phyloP scores from a whole-genome alignment of 2,797 vertebrate species.

The Sternarchorhynchus goeldii region DNA sequence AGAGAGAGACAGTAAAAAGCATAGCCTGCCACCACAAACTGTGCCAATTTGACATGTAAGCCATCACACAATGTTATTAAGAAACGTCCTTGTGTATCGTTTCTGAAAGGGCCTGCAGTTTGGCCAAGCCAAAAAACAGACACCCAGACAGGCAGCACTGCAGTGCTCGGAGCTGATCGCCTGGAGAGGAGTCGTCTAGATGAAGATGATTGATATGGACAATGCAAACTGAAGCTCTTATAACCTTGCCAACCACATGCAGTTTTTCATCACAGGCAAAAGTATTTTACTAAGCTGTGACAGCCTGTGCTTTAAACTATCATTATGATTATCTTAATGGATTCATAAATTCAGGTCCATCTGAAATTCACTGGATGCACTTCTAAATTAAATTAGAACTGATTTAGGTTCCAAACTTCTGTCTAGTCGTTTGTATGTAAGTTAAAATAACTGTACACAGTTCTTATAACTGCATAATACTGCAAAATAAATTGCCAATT shows the following conservation, averaged over 20 bases:
- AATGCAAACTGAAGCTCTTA: neutral
- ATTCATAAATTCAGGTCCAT: neutral
- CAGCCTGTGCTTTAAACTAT: too few species aligned
- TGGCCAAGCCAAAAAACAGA: conserved; percentile 25
- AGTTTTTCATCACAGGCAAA: neutral
- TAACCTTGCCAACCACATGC: neutral
- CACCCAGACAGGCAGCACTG: neutral
- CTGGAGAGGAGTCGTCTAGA: neutral
- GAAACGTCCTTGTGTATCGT: conserved; percentile 26
- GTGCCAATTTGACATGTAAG: neutral
- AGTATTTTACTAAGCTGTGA: neutral
- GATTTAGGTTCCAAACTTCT: neutral
- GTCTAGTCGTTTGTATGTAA: neutral
- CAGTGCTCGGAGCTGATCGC: neutral
- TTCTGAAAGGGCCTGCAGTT: conserved; percentile 18
- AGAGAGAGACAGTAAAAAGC: neutral
- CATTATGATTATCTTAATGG: neutral
- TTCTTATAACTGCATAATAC: too few species aligned
- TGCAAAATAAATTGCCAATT: too few species aligned
- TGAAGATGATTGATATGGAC: neutral
- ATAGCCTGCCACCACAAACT: neutral
- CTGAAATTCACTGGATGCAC: neutral
- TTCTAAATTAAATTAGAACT: neutral
- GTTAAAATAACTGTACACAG: neutral
- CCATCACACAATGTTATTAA: conserved; percentile 40